Evolutionary conservation across 1,140 invertebrate species (phyloP).

Genomic region (Archegozetes longisetosus): DNA sequence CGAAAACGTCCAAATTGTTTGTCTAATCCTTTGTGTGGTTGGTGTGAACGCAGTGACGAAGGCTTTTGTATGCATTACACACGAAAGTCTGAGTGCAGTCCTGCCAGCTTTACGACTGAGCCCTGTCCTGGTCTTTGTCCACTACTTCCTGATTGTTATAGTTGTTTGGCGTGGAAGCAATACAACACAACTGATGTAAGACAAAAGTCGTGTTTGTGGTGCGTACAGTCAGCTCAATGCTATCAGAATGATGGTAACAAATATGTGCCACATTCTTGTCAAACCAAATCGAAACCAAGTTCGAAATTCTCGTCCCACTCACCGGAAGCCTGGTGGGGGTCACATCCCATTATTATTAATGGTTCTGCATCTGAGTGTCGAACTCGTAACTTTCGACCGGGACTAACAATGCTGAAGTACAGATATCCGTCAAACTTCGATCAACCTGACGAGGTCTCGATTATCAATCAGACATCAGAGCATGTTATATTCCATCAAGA

Average conservation of each 20-base stretch:
- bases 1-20: not conserved
- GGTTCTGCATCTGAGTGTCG: too few relatives aligned
- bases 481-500: too few relatives aligned
- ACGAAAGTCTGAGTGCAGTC: not conserved
- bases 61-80: not conserved
- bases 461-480: slow-evolving; percentile 32
- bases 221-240: too few relatives aligned
- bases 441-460: slow-evolving; percentile 52
- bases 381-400: slow-evolving; percentile 58
- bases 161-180: slow-evolving; percentile 60
- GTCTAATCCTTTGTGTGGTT: not conserved
- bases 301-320: too few relatives aligned
- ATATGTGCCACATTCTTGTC: too few relatives aligned
- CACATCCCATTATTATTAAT: too few relatives aligned
- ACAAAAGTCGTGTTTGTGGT: slow-evolving; percentile 45
- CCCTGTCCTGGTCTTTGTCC: slow-evolving; percentile 73
- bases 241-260: too few relatives aligned
- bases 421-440: slow-evolving; percentile 63
- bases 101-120: not conserved
- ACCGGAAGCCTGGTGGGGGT: too few relatives aligned
- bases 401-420: slow-evolving; percentile 72
- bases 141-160: slow-evolving; percentile 65
- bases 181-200: slow-evolving; percentile 17
- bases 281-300: too few relatives aligned
- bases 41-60: not conserved